Evolutionary conservation across 2,113 vertebrate genomes (phyloP), one percentile per base, ranked within the genome.

Genomic region (Pogonocichla stellata): DNA sequence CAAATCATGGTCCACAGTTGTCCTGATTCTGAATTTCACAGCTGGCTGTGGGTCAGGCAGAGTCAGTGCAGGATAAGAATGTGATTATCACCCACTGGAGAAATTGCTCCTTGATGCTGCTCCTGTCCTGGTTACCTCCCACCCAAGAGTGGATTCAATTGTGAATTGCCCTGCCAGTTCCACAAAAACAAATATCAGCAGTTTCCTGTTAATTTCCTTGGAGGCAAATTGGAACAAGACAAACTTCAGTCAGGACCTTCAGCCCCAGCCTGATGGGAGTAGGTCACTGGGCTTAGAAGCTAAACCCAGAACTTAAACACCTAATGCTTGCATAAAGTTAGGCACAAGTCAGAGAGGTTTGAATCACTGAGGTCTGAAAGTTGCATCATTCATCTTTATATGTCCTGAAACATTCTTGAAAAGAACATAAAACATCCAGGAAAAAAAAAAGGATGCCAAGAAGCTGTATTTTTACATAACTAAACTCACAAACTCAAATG

Each of bases 281-380:
- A 61, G 23, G 15, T 26, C 28, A 15, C 60, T 17, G 54, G 7
- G 10, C 14, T 80, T 36, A 60, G 28, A 45, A n/a, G 19, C 45
- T 62, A 36, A 80, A 84, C 13, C 13, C 22, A 57, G 40, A 20
- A 43, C 26, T 73, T 70, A 14, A 69, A 78, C 8, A 23, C n/a
- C 20, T 43, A 36, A 65, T 8, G 12, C 3, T 36, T 36, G 5
- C 4, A 34, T 7, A 42, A 10, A 2, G 8, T 3, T 1, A 51
- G 16, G 54, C 26, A 65, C 24, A 60, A 60, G 12, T 19, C 47
- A 86, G 71, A 71, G 33, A 45, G 5, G 24, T 51, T 29, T 45
- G 38, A 38, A 38, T 38, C 38, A 38, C 38, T 38, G 38, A 38
- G 38, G 38, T 38, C 38, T 38, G 50, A 36, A 79, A 91, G 26